Evolutionary conservation across 2,888 invertebrate species (phyloP).

Genomic region (Polylopha cassiicola): DNA sequence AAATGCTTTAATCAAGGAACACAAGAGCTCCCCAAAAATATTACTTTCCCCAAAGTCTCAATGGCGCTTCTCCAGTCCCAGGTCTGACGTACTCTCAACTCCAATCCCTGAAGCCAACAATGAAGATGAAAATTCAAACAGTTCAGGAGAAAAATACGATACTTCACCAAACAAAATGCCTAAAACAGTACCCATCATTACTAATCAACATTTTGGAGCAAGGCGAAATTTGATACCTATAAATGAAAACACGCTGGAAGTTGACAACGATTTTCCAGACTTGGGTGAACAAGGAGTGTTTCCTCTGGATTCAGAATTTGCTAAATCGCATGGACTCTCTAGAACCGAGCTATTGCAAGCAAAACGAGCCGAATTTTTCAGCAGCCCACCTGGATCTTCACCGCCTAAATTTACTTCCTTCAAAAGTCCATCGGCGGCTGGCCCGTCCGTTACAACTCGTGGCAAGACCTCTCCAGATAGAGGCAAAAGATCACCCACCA

Average conservation of each 20-base stretch:
- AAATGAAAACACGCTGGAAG: slow-evolving; percentile 51
- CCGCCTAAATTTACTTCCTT: slow-evolving; percentile 64
- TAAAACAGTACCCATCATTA: slow-evolving; percentile 68
- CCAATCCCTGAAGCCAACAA: slow-evolving; percentile 90
- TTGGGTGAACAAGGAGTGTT: slow-evolving; percentile 62
- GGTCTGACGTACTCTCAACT: slow-evolving; percentile 90
- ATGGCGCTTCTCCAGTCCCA: slow-evolving; percentile 84
- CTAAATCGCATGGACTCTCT: slow-evolving; percentile 48
- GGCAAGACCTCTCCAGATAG: slow-evolving; percentile 57
- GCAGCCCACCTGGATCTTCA: slow-evolving; percentile 52
- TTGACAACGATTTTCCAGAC: slow-evolving; percentile 44
- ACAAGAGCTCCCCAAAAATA: slow-evolving; percentile 79
- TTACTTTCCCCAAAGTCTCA: slow-evolving; percentile 82
- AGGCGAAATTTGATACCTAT: slow-evolving; percentile 66
- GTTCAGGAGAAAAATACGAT: slow-evolving; percentile 76
- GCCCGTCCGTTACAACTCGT: slow-evolving; percentile 33
- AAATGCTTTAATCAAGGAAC: slow-evolving; percentile 66
- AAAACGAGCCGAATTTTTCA: slow-evolving; percentile 79
- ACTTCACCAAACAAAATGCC: slow-evolving; percentile 47
- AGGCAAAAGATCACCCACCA: slow-evolving; percentile 66
- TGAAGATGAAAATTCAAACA: slow-evolving; percentile 84
- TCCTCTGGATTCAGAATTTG: slow-evolving; percentile 63
- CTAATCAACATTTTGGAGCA: slow-evolving; percentile 70
- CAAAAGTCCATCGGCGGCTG: slow-evolving; percentile 46
- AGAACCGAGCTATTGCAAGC: slow-evolving; percentile 77